Evolutionary conservation across 2,113 vertebrate species (phyloP).

Genomic region (Spilogale gracilis): DNA sequence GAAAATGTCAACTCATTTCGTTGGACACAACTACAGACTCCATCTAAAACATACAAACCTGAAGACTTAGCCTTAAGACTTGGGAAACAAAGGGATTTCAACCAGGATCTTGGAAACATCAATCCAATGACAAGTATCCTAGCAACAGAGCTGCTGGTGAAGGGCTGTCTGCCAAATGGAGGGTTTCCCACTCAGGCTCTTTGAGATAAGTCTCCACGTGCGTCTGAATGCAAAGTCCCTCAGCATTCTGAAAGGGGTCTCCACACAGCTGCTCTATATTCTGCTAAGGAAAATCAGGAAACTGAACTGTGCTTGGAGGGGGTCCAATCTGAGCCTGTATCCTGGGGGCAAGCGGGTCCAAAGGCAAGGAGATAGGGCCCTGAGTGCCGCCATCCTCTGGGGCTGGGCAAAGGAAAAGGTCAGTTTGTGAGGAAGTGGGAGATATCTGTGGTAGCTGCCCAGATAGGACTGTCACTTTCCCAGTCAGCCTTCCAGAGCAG

Average conservation of each 20-base stretch:
- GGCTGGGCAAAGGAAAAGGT: background rate
- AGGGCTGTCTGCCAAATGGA: conserved; percentile 65
- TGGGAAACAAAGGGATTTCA: conserved; percentile 68
- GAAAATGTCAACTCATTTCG: conserved; percentile 76
- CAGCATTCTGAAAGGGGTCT: background rate
- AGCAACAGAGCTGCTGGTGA: conserved; percentile 82
- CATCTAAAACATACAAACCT: conserved; percentile 69
- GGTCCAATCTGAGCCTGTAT: background rate
- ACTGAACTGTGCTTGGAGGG: background rate
- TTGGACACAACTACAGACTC: conserved; percentile 56
- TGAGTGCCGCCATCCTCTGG: background rate
- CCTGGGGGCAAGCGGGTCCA: background rate
- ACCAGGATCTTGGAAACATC: conserved; percentile 75
- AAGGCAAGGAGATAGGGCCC: background rate
- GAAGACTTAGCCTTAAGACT: conserved; percentile 49
- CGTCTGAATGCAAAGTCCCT: background rate
- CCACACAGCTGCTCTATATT: background rate
- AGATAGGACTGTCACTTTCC: background rate
- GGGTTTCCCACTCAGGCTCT: conserved; percentile 61
- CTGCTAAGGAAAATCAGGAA: conserved; percentile 9
- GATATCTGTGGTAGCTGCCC: background rate
- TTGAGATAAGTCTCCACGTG: conserved; percentile 36
- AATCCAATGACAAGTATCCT: conserved; percentile 79
- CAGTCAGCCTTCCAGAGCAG: background rate
- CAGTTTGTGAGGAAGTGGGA: background rate